Evolutionary conservation across 2,797 vertebrate species (phyloP), one percentile per base, ranked within the genome.

Genomic region (Propithecus deckenii): DNA sequence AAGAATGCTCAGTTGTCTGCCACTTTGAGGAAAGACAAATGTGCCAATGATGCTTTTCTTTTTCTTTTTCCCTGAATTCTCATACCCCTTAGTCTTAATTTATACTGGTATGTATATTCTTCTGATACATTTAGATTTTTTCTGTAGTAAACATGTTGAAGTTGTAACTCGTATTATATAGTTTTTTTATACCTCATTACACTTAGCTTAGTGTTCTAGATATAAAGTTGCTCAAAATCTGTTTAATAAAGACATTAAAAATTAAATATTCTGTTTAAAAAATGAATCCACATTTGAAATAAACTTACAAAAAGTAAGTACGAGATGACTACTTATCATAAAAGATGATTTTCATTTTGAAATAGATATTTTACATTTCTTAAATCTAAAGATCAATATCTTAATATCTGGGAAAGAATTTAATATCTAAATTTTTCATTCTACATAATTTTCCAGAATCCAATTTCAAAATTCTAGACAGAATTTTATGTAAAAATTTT

Each of bases 281-380:
- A 86, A 61, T 4, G 80, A 48, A 76, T 72, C 46, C 9, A 48
- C 0, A 46, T 72, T 93, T 87, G 30, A 85, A 89, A 69, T 85
- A 63, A 52, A 74, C 30, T 91, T 91, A 35, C 4, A 28, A 86
- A 97, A 92, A 72, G 23, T 78, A 71, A 86, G 57, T 25, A 71
- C 0, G 18, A 35, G 8, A 86, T 67, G 15, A 71, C 10, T 69
- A 65, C 92, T 97, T 95, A 7, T 9, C 38, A 32, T 72, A 50
- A 7, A 86, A 95, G 15, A 86, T 41, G 3, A 55, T 86, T 91
- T 92, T 96, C 4, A 65, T 83, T 95, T 85, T 86, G 32, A 92
- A 76, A 83, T 50, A 20, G 0, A 30, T 55, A 55, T 67, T 83
- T 69, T 4, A 8, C 28, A 46, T 55, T 88, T 69, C 81, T 92